Conservation (phyloP, 1,140 invertebrate genomes). For the Acyrthosiphon pisum region DNA sequence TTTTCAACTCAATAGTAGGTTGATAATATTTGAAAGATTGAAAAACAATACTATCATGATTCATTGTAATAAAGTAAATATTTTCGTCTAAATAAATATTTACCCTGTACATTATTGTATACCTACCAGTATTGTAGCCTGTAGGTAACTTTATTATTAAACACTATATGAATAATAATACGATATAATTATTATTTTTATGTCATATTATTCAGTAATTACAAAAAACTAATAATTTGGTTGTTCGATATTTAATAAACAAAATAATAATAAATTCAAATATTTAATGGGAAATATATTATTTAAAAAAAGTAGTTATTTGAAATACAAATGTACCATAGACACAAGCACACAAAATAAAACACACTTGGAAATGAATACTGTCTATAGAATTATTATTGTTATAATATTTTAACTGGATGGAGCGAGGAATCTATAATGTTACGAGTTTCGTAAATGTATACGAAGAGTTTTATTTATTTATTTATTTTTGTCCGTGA, state of each 20-base stretch:
- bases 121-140: not conserved
- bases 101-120: not conserved
- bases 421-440: not conserved
- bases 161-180: not conserved
- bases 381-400: not conserved
- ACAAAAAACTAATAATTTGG: not conserved
- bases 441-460: not conserved
- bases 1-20: not conserved
- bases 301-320: not conserved
- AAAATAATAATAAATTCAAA: not conserved
- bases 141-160: too few species aligned
- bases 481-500: not conserved
- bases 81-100: not conserved
- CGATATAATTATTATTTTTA: not conserved
- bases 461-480: slow-evolving; percentile 7
- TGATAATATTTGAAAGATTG: not conserved
- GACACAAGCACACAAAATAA: not conserved
- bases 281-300: not conserved
- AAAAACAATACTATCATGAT: not conserved
- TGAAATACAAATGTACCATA: not conserved
- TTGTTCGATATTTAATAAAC: not conserved
- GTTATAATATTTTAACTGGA: not conserved
- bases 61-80: not conserved
- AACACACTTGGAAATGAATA: not conserved
- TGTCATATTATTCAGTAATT: too few species aligned